phyloP scores from a whole-genome alignment of 2,113 vertebrate species.

The Halcyon malimbica region DNA sequence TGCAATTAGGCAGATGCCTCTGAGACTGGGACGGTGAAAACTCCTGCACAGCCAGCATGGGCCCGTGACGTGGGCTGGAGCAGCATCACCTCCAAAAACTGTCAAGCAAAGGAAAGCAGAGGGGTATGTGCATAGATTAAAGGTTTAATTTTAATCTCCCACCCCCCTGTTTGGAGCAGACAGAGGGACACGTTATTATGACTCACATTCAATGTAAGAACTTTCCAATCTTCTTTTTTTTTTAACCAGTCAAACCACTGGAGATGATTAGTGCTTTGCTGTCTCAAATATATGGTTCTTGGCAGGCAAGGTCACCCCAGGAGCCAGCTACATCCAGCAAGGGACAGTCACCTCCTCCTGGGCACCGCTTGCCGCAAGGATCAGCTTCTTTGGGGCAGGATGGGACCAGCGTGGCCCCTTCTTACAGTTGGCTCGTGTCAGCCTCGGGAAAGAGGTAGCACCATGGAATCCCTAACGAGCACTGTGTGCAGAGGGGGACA shows the following conservation, averaged over 20 bases:
- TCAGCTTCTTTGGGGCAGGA: not conserved
- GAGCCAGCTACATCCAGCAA: not conserved
- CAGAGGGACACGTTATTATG: not conserved
- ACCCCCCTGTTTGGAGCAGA: not conserved
- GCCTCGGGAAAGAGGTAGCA: too few relatives aligned
- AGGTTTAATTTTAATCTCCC: not conserved
- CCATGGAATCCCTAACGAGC: fast-evolving
- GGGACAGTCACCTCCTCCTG: not conserved
- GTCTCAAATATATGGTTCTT: not conserved
- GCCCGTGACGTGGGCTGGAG: not conserved
- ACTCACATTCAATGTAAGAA: not conserved
- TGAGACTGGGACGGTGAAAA: not conserved
- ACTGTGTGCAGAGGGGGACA: fast-evolving
- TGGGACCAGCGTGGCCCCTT: fast-evolving
- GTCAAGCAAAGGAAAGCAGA: not conserved
- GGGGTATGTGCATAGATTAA: not conserved
- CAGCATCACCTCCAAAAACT: not conserved
- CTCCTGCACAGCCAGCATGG: not conserved
- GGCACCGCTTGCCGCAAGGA: not conserved
- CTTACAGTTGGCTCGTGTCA: not conserved
- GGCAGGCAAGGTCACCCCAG: not conserved
- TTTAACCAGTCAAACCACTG: not conserved
- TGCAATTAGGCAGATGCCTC: not conserved
- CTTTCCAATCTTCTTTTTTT: not conserved
- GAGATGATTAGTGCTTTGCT: not conserved